A percentile compares a stretch with the other conserved stretches of the same genome.
These are phyloP conservation scores for Zaprionus vittiger DNA, from an alignment of 1,140 invertebrate species.

Conservation along the genomic window DNA sequence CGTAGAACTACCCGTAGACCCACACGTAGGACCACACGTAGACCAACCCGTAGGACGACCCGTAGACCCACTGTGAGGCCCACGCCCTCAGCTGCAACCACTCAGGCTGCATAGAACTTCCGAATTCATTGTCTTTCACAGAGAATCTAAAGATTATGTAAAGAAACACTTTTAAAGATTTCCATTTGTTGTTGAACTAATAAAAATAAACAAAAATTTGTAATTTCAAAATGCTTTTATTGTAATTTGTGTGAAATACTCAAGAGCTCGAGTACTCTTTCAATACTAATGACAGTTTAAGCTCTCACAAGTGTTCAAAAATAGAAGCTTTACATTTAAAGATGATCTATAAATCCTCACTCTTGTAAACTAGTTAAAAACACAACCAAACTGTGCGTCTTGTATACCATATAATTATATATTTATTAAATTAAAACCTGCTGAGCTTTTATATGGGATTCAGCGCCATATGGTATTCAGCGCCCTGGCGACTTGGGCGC, in stretches of 20 bases:
- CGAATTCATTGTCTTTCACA: neutral
- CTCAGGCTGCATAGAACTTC: neutral
- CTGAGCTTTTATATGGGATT: neutral
- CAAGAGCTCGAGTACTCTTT: constrained; percentile 66
- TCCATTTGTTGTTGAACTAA: constrained; percentile 45
- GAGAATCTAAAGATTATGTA: constrained; percentile 7
- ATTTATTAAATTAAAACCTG: neutral
- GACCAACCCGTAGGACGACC: neutral
- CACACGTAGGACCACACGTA: neutral
- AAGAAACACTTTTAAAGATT: neutral
- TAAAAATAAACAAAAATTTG: constrained; percentile 48
- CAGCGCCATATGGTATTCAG: neutral
- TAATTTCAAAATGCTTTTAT: constrained; percentile 60
- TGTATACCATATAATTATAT: neutral
- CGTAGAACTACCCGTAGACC: neutral
- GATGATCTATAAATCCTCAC: neutral
- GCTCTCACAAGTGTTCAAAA: constrained; percentile 52
- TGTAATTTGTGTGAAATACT: constrained; percentile 46
- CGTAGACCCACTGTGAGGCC: constrained; percentile 8
- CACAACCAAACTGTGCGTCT: neutral
- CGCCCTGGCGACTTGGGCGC: constrained; percentile 33
- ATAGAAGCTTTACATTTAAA: neutral
- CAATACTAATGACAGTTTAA: constrained; percentile 79
- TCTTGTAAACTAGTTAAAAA: neutral
- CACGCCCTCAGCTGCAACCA: neutral